A percentile compares a stretch with the other conserved stretches of the same genome.
Conservation (phyloP, 2,797 vertebrate genomes). For the Benthosema pterotum region DNA sequence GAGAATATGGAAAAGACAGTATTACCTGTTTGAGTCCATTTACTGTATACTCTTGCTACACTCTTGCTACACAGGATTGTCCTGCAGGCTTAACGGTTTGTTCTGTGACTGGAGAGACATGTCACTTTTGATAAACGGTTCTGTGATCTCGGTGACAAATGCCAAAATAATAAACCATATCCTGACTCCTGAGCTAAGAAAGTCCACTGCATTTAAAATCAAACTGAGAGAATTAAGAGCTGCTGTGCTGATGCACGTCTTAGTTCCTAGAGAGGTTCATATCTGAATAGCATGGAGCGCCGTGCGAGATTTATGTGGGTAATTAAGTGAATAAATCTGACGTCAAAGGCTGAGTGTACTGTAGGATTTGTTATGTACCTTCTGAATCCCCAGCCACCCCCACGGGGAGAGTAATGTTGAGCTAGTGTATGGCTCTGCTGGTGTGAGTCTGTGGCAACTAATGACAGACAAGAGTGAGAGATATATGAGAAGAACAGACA, state of each 20-base stretch:
- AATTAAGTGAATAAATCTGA: slow-evolving; percentile 65
- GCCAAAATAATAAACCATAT: slow-evolving; percentile 19
- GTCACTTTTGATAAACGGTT: slow-evolving; percentile 6
- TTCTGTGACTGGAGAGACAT: slow-evolving; percentile 8
- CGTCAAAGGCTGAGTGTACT: slow-evolving; percentile 52
- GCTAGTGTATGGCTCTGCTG: slow-evolving; percentile 29
- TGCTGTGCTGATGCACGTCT: slow-evolving; percentile 15
- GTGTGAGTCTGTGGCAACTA: slow-evolving; percentile 38
- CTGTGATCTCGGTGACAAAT: background rate
- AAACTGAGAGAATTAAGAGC: slow-evolving; percentile 18
- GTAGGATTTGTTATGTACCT: slow-evolving; percentile 52
- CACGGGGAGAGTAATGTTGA: slow-evolving; percentile 46
- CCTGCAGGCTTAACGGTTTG: slow-evolving; percentile 9
- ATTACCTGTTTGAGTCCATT: no score
- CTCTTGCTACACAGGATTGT: slow-evolving; percentile 34
- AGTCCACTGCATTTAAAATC: slow-evolving; percentile 18
- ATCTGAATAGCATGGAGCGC: slow-evolving; percentile 26
- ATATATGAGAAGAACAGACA: slow-evolving; percentile 21
- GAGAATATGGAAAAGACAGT: no score
- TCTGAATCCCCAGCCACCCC: slow-evolving; percentile 38
- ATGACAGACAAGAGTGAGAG: slow-evolving; percentile 36
- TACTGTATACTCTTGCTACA: background rate
- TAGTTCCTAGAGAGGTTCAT: slow-evolving; percentile 23
- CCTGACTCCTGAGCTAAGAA: slow-evolving; percentile 24
- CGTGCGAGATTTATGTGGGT: slow-evolving; percentile 59